These are phyloP conservation scores for Acanthiza pusilla DNA, from an alignment of 2,797 vertebrate genomes.

Conservation along the genomic window DNA sequence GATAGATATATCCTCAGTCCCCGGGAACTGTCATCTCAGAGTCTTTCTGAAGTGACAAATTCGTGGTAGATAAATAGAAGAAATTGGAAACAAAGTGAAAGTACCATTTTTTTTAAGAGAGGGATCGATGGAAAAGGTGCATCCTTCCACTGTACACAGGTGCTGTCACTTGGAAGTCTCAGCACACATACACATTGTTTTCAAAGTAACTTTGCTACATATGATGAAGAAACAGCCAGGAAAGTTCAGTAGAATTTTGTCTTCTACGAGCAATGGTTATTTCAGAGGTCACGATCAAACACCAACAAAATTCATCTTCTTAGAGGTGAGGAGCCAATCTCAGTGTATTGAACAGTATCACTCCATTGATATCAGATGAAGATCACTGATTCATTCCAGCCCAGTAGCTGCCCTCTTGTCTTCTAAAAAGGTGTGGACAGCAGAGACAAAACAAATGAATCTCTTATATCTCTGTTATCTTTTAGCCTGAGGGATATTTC, in stretches of 20 bases:
- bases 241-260: neutral
- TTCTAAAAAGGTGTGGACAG: neutral
- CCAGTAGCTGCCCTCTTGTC: neutral
- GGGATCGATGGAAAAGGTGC: neutral
- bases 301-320: neutral
- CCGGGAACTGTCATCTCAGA: slow-evolving; percentile 1
- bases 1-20: neutral
- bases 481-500: neutral
- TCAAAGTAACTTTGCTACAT: neutral
- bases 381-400: neutral
- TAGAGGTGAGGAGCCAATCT: neutral
- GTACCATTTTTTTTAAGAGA: neutral
- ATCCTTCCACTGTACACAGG: neutral
- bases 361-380: neutral
- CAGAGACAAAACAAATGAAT: slow-evolving; percentile 4
- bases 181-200: neutral
- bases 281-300: neutral
- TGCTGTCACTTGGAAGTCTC: neutral
- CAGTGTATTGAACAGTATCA: neutral
- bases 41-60: slow-evolving; percentile 26
- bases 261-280: neutral
- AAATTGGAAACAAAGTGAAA: slow-evolving; percentile 20
- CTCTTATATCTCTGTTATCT: neutral
- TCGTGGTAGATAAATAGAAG: neutral
- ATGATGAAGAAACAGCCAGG: neutral